Evolutionary conservation across 2,797 vertebrate species (phyloP), one percentile per base, ranked within the genome.

Genomic region (Argyrosomus regius): DNA sequence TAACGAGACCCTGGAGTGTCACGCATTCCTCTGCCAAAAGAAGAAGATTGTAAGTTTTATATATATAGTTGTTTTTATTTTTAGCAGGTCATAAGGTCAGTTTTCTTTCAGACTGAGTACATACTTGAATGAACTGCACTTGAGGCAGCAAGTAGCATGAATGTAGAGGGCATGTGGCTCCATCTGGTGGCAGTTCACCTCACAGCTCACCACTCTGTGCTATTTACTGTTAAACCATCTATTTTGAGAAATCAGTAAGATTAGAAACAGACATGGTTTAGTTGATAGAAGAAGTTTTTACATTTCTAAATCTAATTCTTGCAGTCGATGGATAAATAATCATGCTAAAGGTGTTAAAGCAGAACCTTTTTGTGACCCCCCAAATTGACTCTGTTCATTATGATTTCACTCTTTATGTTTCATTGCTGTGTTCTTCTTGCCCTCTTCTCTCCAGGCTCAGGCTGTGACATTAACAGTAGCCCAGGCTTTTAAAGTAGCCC

Each of bases 391-490:
- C 1, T 28, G 20, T 50, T 52, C 8, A 49, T 74, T 14, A 3
- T 64, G 24, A 56, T 48, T 0, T 67, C 14, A 14, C 3, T 17
- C 3, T 10, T 66, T 3, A 3, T 31, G 10, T 20, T 46, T 31
- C 0, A 3, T 20, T 49, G 0, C 4, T 57, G 6, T 62, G 8
- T 43, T 49, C 1, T 70, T 53, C 2, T 31, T 22, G 17, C 4
- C 39, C 9, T 26, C 24, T 11, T 45, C 14, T 28, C 20, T 72
- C 2, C 87, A 98, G 97, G 97, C 97, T 83, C 97, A 97, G 90
- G 96, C 97, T 49, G 97, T 98, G 89, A 98, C 97, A 4, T 92
- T 98, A 77, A 98, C 97, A 0, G 97, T 98, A n/a, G 97, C 97
- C 2, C 97, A 98, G 94, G 97, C 97, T 24, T 98, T 98, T 86